Conservation (phyloP, 2,888 invertebrate genomes). For the Dicyrtoma fusca region DNA sequence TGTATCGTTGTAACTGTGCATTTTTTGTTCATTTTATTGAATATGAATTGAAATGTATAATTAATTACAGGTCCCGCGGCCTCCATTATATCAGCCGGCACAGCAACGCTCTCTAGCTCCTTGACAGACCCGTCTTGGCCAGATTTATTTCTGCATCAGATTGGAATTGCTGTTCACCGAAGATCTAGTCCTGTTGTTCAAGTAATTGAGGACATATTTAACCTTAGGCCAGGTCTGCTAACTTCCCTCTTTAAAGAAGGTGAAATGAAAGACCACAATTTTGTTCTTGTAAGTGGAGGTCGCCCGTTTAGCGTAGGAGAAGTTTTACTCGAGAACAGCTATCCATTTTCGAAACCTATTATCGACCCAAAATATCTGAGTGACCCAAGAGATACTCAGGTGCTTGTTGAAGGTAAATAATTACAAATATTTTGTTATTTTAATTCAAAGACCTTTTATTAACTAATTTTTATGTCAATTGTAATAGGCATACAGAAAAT, state of each 20-base stretch:
- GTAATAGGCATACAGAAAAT: slow-evolving; percentile 15
- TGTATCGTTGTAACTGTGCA: too few species aligned
- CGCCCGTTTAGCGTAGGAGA: slow-evolving; percentile 12
- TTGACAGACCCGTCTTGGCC: background rate
- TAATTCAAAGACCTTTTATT: too few species aligned
- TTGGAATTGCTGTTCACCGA: slow-evolving; percentile 1
- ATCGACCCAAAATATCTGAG: slow-evolving; percentile 16
- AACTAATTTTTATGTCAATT: background rate
- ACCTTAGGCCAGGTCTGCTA: slow-evolving; percentile 1
- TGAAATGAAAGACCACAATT: slow-evolving; percentile 17
- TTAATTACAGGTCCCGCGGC: slow-evolving; percentile 7
- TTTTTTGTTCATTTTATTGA: too few species aligned
- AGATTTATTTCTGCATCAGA: slow-evolving; percentile 11
- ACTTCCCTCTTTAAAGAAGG: background rate
- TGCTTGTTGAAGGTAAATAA: slow-evolving; percentile 11
- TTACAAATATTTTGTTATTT: background rate
- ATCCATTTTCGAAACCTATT: slow-evolving; percentile 13
- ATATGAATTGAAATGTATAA: too few species aligned
- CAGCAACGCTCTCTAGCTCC: background rate
- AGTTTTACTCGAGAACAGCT: background rate
- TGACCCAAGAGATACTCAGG: slow-evolving; percentile 7
- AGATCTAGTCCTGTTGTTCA: background rate
- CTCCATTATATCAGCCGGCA: background rate
- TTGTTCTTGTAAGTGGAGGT: slow-evolving; percentile 1
- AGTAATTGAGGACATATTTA: slow-evolving; percentile 7